A percentile compares a stretch with the other conserved stretches of the same genome.
These are phyloP conservation scores for Mus spretus DNA, from an alignment of 2,797 vertebrate species.

Conservation along the genomic window DNA sequence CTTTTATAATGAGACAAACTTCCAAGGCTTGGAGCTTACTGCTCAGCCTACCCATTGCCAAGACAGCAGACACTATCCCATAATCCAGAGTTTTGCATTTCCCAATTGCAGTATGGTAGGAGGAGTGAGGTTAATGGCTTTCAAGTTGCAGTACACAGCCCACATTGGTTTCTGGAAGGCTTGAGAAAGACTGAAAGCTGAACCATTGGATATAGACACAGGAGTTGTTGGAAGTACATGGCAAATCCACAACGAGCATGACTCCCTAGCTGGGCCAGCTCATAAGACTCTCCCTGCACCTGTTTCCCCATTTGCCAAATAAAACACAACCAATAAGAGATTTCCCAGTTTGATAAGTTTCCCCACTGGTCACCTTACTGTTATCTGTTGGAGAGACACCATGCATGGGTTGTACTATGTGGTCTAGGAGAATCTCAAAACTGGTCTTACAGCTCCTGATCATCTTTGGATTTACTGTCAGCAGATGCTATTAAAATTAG, in stretches of 20 bases:
- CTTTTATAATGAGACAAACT: background rate
- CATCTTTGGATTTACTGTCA: conserved; percentile 68
- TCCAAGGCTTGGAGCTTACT: background rate
- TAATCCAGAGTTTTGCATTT: background rate
- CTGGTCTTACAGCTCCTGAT: conserved; percentile 60
- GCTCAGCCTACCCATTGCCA: background rate
- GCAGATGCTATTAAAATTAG: conserved; percentile 77
- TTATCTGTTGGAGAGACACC: background rate
- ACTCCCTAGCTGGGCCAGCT: background rate
- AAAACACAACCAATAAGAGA: conserved; percentile 26
- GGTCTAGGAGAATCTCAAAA: conserved; percentile 45
- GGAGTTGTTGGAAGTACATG: background rate
- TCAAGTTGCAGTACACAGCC: background rate
- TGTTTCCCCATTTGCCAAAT: conserved; percentile 10
- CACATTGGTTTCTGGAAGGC: background rate
- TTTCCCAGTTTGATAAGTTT: background rate
- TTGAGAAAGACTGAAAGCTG: background rate
- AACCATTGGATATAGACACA: background rate
- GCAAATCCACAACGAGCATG: background rate
- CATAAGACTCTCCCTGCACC: background rate
- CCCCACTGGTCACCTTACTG: background rate
- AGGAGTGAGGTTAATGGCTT: background rate
- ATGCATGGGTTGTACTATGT: background rate
- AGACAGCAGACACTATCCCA: background rate
- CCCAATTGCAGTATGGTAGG: background rate